phyloP scores from a whole-genome alignment of 1,140 invertebrate genomes.

The Brachionus rubens region DNA sequence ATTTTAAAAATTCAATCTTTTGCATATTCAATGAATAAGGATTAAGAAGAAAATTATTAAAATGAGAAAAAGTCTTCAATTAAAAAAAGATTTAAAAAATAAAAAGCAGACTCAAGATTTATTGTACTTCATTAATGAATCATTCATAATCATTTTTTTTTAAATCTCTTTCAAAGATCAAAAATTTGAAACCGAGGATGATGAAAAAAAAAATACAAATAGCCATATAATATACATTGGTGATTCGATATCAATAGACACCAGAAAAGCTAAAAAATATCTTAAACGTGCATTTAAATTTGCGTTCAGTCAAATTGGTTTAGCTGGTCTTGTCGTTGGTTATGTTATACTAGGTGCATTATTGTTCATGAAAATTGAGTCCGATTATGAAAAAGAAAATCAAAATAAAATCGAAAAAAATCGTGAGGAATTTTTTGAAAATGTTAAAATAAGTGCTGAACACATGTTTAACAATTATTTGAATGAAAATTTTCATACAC shows the following conservation, averaged over 20 bases:
- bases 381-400: conserved; percentile 43
- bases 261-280: conserved; percentile 35
- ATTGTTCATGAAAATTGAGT: conserved; percentile 45
- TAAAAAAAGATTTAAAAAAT: too few species aligned
- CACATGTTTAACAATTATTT: conserved; percentile 41
- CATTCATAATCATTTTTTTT: too few species aligned
- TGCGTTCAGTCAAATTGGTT: conserved; percentile 46
- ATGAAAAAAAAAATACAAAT: background rate
- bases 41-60: too few species aligned
- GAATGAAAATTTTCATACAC: conserved; percentile 32
- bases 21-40: too few species aligned
- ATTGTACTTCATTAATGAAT: too few species aligned
- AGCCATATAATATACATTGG: conserved; percentile 38
- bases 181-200: background rate
- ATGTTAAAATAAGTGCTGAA: conserved; percentile 34
- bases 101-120: too few species aligned
- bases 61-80: too few species aligned
- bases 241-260: conserved; percentile 35
- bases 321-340: conserved; percentile 42
- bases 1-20: too few species aligned
- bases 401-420: conserved; percentile 18
- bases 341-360: conserved; percentile 46
- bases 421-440: conserved; percentile 34
- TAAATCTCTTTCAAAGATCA: too few species aligned
- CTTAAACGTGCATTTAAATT: conserved; percentile 40